phyloP scores from a whole-genome alignment of 2,113 vertebrate genomes.

The Syngnathus typhle region DNA sequence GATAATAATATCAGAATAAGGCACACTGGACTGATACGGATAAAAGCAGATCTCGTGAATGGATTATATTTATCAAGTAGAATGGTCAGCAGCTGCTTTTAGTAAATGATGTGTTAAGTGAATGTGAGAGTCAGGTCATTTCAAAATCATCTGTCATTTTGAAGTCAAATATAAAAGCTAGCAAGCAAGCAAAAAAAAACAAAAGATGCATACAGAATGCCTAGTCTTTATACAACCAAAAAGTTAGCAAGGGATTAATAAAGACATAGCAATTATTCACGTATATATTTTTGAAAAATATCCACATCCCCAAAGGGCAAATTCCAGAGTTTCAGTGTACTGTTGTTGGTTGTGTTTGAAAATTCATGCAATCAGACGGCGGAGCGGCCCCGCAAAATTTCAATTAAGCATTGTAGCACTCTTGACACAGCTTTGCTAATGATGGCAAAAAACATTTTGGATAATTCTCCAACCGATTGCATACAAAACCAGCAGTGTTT shows the following conservation, averaged over 20 bases:
- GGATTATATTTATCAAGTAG: not conserved
- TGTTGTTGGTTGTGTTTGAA: not conserved
- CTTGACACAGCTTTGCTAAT: not conserved
- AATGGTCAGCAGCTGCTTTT: not conserved
- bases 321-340: not conserved
- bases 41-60: not conserved
- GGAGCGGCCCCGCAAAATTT: not conserved
- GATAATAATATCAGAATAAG: not conserved
- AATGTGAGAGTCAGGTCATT: not conserved
- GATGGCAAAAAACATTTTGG: not conserved
- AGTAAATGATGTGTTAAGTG: not conserved
- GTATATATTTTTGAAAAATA: conserved; percentile 1
- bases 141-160: not conserved
- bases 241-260: not conserved
- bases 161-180: not conserved
- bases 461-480: not conserved
- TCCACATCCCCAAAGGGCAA: not conserved
- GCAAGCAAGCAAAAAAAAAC: not conserved
- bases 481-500: not conserved
- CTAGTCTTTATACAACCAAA: not conserved
- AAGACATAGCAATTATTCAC: not conserved
- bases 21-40: not conserved
- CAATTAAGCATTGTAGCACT: not conserved
- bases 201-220: not conserved
- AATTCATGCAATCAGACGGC: too few species aligned